Evolutionary conservation across 2,113 vertebrate genomes (phyloP), one percentile per base, ranked within the genome.

Genomic region (Xiphias gladius): DNA sequence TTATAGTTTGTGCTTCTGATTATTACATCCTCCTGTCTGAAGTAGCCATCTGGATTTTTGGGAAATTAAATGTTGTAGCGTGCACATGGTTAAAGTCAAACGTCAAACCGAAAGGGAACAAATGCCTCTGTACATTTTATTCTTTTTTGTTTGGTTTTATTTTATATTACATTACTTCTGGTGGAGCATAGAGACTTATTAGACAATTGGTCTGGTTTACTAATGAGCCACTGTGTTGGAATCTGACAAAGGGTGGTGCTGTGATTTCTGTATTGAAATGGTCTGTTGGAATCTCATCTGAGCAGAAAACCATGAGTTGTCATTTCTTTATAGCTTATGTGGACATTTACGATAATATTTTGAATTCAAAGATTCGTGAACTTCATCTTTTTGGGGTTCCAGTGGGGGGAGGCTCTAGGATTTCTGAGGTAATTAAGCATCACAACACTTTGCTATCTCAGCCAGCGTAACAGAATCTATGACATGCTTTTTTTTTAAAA

Each of bases 401-500:
- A 37, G 22, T 54, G 14, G 26, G 28, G 12, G 3, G 22, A 39
- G 30, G 8, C 32, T 80, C 5, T 43, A 68, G 55, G 28, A 68
- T 75, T 79, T 69, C 35, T 66, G 20, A 48, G 55, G 58, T 79
- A 76, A 80, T 84, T 76, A 88, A 84, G 75, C 59, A 39, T 12
- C 37, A 79, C 43, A n/a, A 79, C 43, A n/a, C 39, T 67, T 76
- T 11, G 26, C 14, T 61, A 63, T 85, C 54, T 76, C 50, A 50
- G 50, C 43, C 61, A 72, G 28, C 43, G 66, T 46, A 77, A 48
- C 57, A 69, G n/a, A 80, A 75, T 80, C 52, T 54, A 19, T 85
- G 65, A 35, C 63, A 48, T 78, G 57, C 58, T 64, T 62, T 32
- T 30, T 43, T 73, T 20, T 35, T 14, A 12, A 63, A n/a, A n/a